These are phyloP conservation scores for Philereme vetulata DNA, from an alignment of 2,888 invertebrate genomes.

Conservation along the genomic window DNA sequence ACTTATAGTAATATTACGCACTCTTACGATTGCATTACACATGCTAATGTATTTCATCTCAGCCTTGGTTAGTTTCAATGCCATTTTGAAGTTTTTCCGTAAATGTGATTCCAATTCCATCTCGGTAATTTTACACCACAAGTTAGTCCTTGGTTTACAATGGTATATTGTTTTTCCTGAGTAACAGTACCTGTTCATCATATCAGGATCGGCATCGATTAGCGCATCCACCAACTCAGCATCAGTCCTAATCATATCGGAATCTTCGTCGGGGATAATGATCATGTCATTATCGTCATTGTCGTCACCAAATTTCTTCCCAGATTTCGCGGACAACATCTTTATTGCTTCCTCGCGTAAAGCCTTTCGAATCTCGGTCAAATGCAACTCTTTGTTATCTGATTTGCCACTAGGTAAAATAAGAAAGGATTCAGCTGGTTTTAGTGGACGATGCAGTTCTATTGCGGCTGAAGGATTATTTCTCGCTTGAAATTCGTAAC, in stretches of 20 bases:
- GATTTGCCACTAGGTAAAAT: conserved; percentile 14
- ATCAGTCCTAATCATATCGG: no score
- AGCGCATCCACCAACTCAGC: conserved; percentile 2
- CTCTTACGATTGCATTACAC: background rate
- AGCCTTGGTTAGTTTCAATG: background rate
- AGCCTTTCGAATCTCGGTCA: conserved; percentile 8
- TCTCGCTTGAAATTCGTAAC: conserved; percentile 16
- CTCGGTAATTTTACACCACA: conserved; percentile 9
- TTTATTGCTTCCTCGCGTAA: conserved; percentile 15
- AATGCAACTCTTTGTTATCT: conserved; percentile 6
- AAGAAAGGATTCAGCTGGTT: conserved; percentile 8
- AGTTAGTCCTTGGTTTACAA: conserved; percentile 15
- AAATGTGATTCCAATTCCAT: background rate
- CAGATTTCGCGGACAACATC: conserved; percentile 14
- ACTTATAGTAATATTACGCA: background rate
- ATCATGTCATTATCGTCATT: conserved; percentile 2
- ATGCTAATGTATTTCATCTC: conserved; percentile 3
- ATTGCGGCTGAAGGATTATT: conserved; percentile 2
- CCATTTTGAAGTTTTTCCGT: background rate
- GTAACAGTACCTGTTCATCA: conserved; percentile 15
- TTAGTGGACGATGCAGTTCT: conserved; percentile 11
- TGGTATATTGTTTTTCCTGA: conserved; percentile 15
- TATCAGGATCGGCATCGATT: conserved; percentile 8
- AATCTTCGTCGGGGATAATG: no score
- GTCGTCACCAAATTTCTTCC: conserved; percentile 16